These are phyloP conservation scores for Trissolcus japonicus DNA, from an alignment of 2,888 invertebrate species.

Conservation along the genomic window DNA sequence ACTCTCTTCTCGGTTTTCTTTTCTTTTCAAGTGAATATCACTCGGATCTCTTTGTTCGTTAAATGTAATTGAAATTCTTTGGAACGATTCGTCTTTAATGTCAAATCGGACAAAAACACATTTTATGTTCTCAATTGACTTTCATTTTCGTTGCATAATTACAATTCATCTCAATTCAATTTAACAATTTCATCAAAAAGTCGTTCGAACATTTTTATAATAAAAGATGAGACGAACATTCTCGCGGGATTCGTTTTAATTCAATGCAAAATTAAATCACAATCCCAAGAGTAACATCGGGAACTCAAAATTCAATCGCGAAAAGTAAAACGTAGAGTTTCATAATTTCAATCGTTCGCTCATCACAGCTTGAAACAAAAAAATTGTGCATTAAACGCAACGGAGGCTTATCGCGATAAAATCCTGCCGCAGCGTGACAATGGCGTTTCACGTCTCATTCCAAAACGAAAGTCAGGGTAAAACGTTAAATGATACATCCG, in stretches of 20 bases:
- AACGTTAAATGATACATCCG: slow-evolving; percentile 32
- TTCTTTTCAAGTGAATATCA: not conserved
- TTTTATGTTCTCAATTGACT: not conserved
- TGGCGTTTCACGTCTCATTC: slow-evolving; percentile 17
- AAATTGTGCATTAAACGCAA: not conserved
- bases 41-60: no score
- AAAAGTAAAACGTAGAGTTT: no score
- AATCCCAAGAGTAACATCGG: not conserved
- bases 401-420: slow-evolving; percentile 19
- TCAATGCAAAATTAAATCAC: no score
- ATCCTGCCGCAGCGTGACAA: slow-evolving; percentile 29
- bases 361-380: not conserved
- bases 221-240: no score
- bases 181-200: no score
- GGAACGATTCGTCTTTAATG: slow-evolving; percentile 7
- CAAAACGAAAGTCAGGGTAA: slow-evolving; percentile 32
- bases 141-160: no score
- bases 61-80: not conserved
- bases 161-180: no score
- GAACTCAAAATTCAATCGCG: not conserved
- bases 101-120: slow-evolving; percentile 10
- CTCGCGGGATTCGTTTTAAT: no score
- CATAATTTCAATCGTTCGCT: not conserved
- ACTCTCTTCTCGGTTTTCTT: not conserved
- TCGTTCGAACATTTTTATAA: no score